A percentile compares a stretch with the other conserved stretches of the same genome.
phyloP scores from a whole-genome alignment of 2,113 vertebrate species.

The Corydoras maculifer region DNA sequence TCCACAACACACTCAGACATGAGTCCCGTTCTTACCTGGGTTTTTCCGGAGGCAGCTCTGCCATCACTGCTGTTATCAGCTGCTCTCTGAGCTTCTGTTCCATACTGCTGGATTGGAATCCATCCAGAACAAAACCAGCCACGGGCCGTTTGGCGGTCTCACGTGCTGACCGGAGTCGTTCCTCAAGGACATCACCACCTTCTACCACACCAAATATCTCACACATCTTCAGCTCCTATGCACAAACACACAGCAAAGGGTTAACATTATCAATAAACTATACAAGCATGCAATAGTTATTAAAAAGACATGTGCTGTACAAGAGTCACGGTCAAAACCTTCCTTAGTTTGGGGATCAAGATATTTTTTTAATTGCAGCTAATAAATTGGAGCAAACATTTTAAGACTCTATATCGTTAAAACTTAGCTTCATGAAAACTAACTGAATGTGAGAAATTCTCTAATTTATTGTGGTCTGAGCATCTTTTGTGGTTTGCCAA shows the following conservation, averaged over 20 bases:
- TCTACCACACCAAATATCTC: constrained; percentile 85
- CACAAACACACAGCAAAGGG: not conserved
- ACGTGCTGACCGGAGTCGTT: constrained; percentile 82
- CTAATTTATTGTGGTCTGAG: too few relatives aligned
- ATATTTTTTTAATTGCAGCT: too few relatives aligned
- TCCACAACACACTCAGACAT: not conserved
- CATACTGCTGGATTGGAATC: constrained; percentile 73
- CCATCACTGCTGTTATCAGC: constrained; percentile 74
- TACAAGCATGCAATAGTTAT: not conserved
- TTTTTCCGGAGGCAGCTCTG: constrained; percentile 86
- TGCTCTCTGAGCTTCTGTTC: constrained; percentile 68
- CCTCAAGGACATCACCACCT: constrained; percentile 85
- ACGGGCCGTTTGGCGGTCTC: constrained; percentile 92
- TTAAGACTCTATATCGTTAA: too few relatives aligned
- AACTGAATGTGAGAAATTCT: too few relatives aligned
- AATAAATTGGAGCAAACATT: too few relatives aligned
- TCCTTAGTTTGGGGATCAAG: too few relatives aligned
- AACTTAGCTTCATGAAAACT: too few relatives aligned
- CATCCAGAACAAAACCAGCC: constrained; percentile 89
- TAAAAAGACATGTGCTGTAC: too few relatives aligned
- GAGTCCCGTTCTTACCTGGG: constrained; percentile 70
- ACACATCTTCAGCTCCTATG: constrained; percentile 74
- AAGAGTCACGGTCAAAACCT: too few relatives aligned
- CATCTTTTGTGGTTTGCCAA: too few relatives aligned
- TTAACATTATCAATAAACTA: not conserved